Conservation (phyloP, 2,113 vertebrate genomes). For the Canis aureus region DNA sequence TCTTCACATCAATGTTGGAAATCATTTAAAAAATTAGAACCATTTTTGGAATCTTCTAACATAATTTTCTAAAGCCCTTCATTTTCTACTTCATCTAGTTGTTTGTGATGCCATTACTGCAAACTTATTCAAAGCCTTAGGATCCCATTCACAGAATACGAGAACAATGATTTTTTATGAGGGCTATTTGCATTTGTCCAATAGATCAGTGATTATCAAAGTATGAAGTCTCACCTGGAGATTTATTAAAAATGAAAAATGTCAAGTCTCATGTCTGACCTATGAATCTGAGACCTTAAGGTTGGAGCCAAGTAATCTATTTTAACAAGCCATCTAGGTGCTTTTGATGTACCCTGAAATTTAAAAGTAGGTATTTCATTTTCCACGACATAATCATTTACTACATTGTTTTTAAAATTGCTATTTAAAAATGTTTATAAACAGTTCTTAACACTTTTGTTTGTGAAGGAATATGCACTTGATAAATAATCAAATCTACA, state of each 20-base stretch:
- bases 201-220: background rate
- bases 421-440: background rate
- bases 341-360: background rate
- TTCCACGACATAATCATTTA: background rate
- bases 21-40: background rate
- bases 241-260: constrained; percentile 23
- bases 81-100: background rate
- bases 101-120: background rate
- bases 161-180: background rate
- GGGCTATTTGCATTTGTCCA: background rate
- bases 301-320: background rate
- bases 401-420: background rate
- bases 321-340: background rate
- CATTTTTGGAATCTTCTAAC: background rate
- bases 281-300: background rate
- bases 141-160: background rate
- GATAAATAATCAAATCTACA: background rate
- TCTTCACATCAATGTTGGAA: background rate
- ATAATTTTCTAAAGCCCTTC: background rate
- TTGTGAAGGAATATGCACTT: background rate
- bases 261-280: background rate
- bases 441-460: background rate
- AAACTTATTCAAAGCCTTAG: too few relatives aligned
- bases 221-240: background rate
- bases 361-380: background rate